A percentile compares a stretch with the other conserved stretches of the same genome.
Conservation (phyloP, 2,113 vertebrate species). For the Rhinichthys klamathensis region DNA sequence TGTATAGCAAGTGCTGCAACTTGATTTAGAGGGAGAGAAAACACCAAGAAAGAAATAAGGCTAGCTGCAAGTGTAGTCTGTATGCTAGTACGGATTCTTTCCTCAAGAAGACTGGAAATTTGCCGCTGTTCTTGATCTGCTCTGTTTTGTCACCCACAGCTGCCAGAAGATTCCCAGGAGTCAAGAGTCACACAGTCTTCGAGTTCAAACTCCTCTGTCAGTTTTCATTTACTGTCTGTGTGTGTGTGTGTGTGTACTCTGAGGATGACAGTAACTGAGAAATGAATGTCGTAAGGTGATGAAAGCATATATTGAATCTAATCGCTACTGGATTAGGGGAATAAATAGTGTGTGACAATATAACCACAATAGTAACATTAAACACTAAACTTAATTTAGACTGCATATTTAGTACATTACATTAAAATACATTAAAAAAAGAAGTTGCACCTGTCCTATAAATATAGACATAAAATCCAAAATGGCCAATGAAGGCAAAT, state of each 20-base stretch:
- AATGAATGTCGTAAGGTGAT: not conserved
- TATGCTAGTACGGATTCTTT: constrained; percentile 55
- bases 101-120: constrained; percentile 61
- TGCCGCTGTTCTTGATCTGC: constrained; percentile 54
- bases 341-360: constrained; percentile 5
- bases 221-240: constrained; percentile 42
- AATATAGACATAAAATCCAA: not conserved
- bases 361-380: not conserved
- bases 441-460: not conserved
- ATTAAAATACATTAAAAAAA: constrained; percentile 1
- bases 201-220: constrained; percentile 40
- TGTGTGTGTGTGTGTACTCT: constrained; percentile 20
- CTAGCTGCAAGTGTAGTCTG: constrained; percentile 17
- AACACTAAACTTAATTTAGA: constrained; percentile 19
- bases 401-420: not conserved
- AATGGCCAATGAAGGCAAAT: constrained; percentile 24
- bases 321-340: not conserved
- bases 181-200: constrained; percentile 33
- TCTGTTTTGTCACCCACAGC: constrained; percentile 62
- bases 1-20: constrained; percentile 52
- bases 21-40: constrained; percentile 24
- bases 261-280: constrained; percentile 29
- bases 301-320: constrained; percentile 12
- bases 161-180: constrained; percentile 59
- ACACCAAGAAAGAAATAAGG: constrained; percentile 42